Evolutionary conservation across 2,888 invertebrate species (phyloP), one percentile per base, ranked within the genome.

Genomic region (Protonemura montana): DNA sequence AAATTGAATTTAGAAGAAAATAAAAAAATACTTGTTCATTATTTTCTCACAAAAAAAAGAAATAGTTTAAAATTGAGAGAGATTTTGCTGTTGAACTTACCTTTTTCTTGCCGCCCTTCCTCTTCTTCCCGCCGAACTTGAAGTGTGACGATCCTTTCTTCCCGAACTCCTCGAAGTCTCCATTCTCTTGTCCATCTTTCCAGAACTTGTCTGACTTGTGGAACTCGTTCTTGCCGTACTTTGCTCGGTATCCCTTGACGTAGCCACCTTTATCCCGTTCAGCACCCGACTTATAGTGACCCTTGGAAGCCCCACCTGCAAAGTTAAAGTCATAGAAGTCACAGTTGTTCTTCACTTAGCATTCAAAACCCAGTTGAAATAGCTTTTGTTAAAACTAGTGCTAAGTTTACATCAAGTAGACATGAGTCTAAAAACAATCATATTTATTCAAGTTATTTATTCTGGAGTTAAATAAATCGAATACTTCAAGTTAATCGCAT

Each of bases 161-260:
- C 1, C 92, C 92, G 87, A 89, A 92, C 29, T 91, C 89, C 85
- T 91, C 89, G 89, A 89, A 92, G 86, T 90, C 90, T 0, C 91
- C 92, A 42, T 89, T 90, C 88, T 92, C 91, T 85, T 92, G 91
- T 2, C 90, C 90, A 83, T 91, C 91, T 87, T 91, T 91, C 90
- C 91, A 92, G 89, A 91, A 92, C 85, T 91, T 90, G 88, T 92
- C 91, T 86, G 91, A 90, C 87, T 92, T 91, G 87, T 91, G 91
- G 82, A 90, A 89, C 89, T 92, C 92, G 87, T 92, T 91, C 87
- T 92, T 92, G 87, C 92, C 92, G 88, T 91, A 92, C 85, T 91
- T 90, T 88, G 92, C 91, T 86, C 90, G 90, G 89, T 90, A 92
- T 42, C 92, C 92, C 92, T 88, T 86, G 30, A 85, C 41, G 82